Conservation (phyloP, 2,113 vertebrate genomes). For the Gulo gulo region DNA sequence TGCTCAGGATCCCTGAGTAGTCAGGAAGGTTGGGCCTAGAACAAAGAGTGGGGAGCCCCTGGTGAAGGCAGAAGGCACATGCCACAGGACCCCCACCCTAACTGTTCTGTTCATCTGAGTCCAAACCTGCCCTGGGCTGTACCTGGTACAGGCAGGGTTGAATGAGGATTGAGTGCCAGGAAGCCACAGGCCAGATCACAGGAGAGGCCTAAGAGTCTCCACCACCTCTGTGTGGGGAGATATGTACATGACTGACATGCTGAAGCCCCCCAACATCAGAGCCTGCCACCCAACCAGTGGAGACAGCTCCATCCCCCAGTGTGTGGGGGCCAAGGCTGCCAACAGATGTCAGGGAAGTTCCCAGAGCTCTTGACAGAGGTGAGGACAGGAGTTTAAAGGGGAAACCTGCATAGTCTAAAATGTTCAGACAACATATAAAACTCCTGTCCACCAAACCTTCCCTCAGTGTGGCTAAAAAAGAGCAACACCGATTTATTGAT, state of each 20-base stretch:
- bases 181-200: background rate
- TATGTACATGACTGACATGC: too few relatives aligned
- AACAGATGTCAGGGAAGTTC: background rate
- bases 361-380: background rate
- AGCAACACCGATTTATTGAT: background rate
- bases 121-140: background rate
- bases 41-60: background rate
- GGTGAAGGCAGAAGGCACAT: accelerated
- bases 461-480: background rate
- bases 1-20: background rate
- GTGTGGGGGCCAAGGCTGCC: too few relatives aligned
- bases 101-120: background rate
- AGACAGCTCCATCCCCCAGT: background rate
- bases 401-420: background rate
- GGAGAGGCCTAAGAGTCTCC: background rate
- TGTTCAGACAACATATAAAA: background rate
- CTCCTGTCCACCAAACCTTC: background rate
- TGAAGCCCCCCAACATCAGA: background rate
- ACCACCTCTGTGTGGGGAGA: background rate
- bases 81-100: background rate
- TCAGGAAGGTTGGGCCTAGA: background rate
- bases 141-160: background rate
- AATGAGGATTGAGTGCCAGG: background rate
- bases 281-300: accelerated
- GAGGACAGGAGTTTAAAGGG: background rate